Base-by-base conservation (phyloP, 2,888 invertebrate genomes). In the Cacoxenus indagator region DNA sequence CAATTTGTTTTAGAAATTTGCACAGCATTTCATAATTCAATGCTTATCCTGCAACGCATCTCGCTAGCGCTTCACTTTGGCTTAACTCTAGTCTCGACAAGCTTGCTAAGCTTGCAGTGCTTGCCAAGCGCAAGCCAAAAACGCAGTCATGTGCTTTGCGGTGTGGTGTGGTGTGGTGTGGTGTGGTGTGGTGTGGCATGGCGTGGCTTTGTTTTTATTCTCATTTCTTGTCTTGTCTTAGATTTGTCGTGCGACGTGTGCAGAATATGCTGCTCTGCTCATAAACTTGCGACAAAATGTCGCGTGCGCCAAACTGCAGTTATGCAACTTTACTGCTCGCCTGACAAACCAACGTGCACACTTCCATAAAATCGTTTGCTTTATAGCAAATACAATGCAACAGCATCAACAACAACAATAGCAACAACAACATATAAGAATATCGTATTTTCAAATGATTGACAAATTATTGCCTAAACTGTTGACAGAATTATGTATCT, bases 251-350 rank as follows among this genome's bases (percentile, higher is more conserved):
- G 5, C 37, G 2, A 37, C 37, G 37, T 37, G 37, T 37, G 37
- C 37, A 37, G 37, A 8, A 37, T 37, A 14, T 37, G 37, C 37
- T 11, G 37, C 54, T 11, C 37, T 11, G 37, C 54, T 11, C 79
- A 80, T 80, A 80, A 80, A 82, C 77, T 82, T 82, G 77, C 76
- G 71, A 82, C 76, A 79, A 82, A 81, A 80, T 82, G 79, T 80
- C 79, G 79, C 79, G 79, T 80, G 79, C 79, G 78, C 79, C 82
- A 78, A 82, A 80, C 78, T 81, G 82, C 79, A 80, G 79, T 80
- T 80, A 80, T 82, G 81, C 74, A 82, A 80, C 81, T 80, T 80
- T 82, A 80, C 75, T 76, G 77, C 81, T 37, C 14, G 82, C 79
- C 79, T 80, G 79, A 80, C 79, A 80, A 81, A 75, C 73, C 66